Evolutionary conservation across 2,888 invertebrate species (phyloP), one percentile per base, ranked within the genome.

Genomic region (Spodoptera littoralis): DNA sequence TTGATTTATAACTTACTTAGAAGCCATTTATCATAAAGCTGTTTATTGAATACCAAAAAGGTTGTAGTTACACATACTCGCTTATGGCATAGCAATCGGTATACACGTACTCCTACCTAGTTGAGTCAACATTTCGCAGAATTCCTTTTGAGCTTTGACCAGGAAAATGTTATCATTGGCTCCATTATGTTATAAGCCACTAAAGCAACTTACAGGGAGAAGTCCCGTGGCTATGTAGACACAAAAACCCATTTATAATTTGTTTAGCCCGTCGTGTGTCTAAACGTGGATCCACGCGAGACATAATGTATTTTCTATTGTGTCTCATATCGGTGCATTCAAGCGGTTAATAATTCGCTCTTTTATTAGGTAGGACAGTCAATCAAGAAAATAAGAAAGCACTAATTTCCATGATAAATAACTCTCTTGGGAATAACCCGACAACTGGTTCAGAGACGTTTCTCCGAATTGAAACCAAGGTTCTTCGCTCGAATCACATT

Each of bases 71-170:
- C 41, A 62, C n/a, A n/a, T n/a, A n/a, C 62, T 69, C 51, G 77
- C 69, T 71, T 76, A 68, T 67, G 51, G 77, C 69, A 76, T 76
- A 68, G 64, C 63, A 77, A 79, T 67, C 43, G 48, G 50, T 52
- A 22, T 8, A 36, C 8, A 36, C 41, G 11, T 56, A 51, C 51
- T 18, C 18, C 27, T 64, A 58, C 45, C 46, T 47, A 47, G 73
- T 61, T 83, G 83, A 81, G 65, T 81, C 82, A 81, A 74, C 69
- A 51, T 65, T 84, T 81, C 83, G 55, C 56, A 71, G 81, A 84
- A 60, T 63, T 54, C 53, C 53, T 53, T 70, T 58, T 50, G 44
- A 73, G 57, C 64, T 63, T 61, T 51, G 63, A 77, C 63, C 70
- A 79, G 76, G 79, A 79, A 73, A 79, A 73, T 50, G 60, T 63